These are phyloP conservation scores for human (Homo sapiens) DNA, from an alignment of 2,113 vertebrate genomes.

Conservation along the genomic window GRCh38 chr11:6679001-6679500, in stretches of 20 bases:
- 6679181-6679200: background rate
- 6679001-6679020: too few relatives aligned
- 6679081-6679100: background rate
- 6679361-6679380: background rate
- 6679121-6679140: background rate
- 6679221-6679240: background rate
- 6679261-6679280: conserved; percentile 11
- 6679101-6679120: background rate
- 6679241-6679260: background rate
- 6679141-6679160: background rate
- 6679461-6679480: background rate
- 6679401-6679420: background rate
- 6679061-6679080: background rate
- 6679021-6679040: background rate
- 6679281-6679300: background rate
- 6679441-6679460: background rate
- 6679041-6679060: background rate
- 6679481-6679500: background rate
- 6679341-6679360: background rate
- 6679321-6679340: background rate
- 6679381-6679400: background rate
- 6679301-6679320: background rate
- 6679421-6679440: background rate
- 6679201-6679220: background rate
- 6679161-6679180: background rate